Conservation (phyloP, 2,888 invertebrate genomes). For the Lathronympha strigana region DNA sequence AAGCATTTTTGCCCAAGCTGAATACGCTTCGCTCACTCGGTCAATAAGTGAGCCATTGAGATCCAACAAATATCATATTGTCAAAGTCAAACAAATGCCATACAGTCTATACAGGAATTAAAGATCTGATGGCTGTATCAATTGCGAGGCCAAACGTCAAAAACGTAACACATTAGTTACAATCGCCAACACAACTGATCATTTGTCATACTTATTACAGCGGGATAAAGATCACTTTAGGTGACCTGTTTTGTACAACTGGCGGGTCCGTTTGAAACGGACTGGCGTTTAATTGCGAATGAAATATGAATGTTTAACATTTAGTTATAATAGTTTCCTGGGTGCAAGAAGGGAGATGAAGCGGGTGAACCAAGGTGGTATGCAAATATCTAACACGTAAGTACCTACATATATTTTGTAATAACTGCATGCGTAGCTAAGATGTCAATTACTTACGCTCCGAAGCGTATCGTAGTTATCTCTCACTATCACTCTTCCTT, state of each 20-base stretch:
- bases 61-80: background rate
- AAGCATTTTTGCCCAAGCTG: no score
- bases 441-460: no score
- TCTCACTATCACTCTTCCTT: no score
- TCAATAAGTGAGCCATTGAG: background rate
- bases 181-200: no score
- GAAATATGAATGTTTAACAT: slow-evolving; percentile 76
- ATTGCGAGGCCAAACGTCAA: slow-evolving; percentile 29
- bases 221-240: no score
- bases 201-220: no score
- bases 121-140: slow-evolving; percentile 8
- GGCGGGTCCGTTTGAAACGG: slow-evolving; percentile 39
- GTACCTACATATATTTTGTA: no score
- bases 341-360: slow-evolving; percentile 31
- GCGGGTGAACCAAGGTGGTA: slow-evolving; percentile 33
- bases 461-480: no score
- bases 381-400: no score
- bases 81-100: slow-evolving; percentile 5
- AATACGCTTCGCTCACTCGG: no score
- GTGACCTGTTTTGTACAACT: no score
- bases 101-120: background rate
- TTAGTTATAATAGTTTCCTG: slow-evolving; percentile 46
- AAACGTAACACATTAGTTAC: slow-evolving; percentile 33
- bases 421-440: no score
- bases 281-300: slow-evolving; percentile 69